phyloP scores from a whole-genome alignment of 2,888 invertebrate genomes.

The Trissoscelio sp. region DNA sequence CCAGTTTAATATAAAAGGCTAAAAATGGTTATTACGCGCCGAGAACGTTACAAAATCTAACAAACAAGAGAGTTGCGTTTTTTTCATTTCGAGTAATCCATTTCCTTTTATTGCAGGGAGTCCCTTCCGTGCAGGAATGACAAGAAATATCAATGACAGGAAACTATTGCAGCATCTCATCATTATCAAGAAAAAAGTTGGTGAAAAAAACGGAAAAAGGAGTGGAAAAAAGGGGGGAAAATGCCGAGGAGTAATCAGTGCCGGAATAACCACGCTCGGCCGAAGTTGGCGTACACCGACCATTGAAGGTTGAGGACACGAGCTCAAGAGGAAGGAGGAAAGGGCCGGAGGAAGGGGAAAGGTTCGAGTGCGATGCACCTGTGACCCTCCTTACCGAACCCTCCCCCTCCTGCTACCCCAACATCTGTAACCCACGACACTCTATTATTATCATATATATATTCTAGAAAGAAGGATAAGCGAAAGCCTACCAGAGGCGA shows the following conservation, averaged over 20 bases:
- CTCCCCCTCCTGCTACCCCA: constrained; percentile 36
- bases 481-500: constrained; percentile 4
- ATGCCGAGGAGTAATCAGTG: constrained; percentile 53
- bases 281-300: constrained; percentile 48
- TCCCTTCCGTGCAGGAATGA: constrained; percentile 50
- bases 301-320: constrained; percentile 58
- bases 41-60: constrained; percentile 46
- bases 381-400: constrained; percentile 69
- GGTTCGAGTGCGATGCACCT: constrained; percentile 79
- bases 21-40: too few relatives aligned
- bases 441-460: constrained; percentile 39
- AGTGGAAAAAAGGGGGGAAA: not conserved
- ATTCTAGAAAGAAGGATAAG: not conserved
- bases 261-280: constrained; percentile 42
- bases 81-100: constrained; percentile 40
- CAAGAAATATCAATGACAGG: constrained; percentile 69
- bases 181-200: constrained; percentile 60
- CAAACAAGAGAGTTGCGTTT: constrained; percentile 23
- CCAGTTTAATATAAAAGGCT: too few relatives aligned
- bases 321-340: constrained; percentile 34
- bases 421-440: constrained; percentile 47
- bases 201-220: constrained; percentile 32
- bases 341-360: constrained; percentile 67
- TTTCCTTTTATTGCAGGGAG: constrained; percentile 42
- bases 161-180: constrained; percentile 64